phyloP scores from a whole-genome alignment of 2,113 vertebrate genomes.

The Bungarus multicinctus region DNA sequence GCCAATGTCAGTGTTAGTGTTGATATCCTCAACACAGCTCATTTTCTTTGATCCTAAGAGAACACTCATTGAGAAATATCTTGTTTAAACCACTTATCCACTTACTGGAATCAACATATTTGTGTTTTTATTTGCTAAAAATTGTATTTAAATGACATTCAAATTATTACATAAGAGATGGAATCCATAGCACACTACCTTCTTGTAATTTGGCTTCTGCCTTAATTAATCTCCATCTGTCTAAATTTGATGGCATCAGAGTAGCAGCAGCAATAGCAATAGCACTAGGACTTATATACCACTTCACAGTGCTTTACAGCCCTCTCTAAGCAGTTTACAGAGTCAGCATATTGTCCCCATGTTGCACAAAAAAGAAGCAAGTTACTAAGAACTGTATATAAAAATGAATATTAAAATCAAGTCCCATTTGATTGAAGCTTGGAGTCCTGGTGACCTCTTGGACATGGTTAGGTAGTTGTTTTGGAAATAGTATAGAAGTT shows the following conservation, averaged over 20 bases:
- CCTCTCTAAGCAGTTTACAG: too few relatives aligned
- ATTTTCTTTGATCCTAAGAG: not conserved
- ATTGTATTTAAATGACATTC: not conserved
- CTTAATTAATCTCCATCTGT: conserved; percentile 1
- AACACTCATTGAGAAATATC: not conserved
- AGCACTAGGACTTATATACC: not conserved
- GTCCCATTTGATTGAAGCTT: not conserved
- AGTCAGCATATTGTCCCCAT: too few relatives aligned
- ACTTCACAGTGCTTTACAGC: not conserved
- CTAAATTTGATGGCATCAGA: conserved; percentile 32
- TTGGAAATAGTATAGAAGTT: not conserved
- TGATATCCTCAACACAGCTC: too few relatives aligned
- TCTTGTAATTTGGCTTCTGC: not conserved
- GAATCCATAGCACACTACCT: not conserved
- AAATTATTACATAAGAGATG: too few relatives aligned
- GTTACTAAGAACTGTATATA: not conserved
- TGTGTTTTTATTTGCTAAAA: not conserved
- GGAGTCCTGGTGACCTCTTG: not conserved
- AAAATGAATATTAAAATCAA: not conserved
- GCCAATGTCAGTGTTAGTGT: not conserved
- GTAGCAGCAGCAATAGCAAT: not conserved
- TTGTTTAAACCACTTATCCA: not conserved
- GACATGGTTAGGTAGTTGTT: not conserved
- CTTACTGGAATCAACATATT: not conserved
- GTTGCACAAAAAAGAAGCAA: not conserved